phyloP scores from a whole-genome alignment of 2,113 vertebrate genomes.

The Burhinus bistriatus region DNA sequence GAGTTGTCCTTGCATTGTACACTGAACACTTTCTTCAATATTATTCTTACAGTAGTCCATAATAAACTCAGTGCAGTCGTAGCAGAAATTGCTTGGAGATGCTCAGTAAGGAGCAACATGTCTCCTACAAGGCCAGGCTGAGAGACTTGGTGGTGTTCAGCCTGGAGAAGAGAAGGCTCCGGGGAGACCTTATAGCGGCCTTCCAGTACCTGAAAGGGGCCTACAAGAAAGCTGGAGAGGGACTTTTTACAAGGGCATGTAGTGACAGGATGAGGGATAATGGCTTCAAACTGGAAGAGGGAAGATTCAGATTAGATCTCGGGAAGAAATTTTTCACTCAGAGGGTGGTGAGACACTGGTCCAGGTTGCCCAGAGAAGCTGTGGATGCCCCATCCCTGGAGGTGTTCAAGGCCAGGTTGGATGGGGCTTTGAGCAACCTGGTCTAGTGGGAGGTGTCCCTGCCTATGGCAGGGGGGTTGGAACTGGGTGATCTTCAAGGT shows the following conservation, averaged over 20 bases:
- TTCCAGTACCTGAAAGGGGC: neutral
- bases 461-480: neutral
- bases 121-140: neutral
- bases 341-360: neutral
- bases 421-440: neutral
- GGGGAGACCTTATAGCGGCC: neutral
- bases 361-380: neutral
- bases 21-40: neutral
- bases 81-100: neutral
- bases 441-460: neutral
- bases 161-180: neutral
- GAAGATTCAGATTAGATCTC: neutral
- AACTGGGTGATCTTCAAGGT: neutral
- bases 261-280: neutral
- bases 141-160: neutral
- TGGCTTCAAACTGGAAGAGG: neutral
- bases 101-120: neutral
- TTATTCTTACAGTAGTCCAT: neutral
- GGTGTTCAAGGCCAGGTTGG: neutral
- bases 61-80: neutral
- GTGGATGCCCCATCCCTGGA: neutral
- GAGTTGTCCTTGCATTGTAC: neutral
- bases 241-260: neutral
- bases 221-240: neutral
- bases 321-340: neutral